These are phyloP conservation scores for Acholoe squamosa DNA, from an alignment of 2,888 invertebrate genomes.

Conservation along the genomic window DNA sequence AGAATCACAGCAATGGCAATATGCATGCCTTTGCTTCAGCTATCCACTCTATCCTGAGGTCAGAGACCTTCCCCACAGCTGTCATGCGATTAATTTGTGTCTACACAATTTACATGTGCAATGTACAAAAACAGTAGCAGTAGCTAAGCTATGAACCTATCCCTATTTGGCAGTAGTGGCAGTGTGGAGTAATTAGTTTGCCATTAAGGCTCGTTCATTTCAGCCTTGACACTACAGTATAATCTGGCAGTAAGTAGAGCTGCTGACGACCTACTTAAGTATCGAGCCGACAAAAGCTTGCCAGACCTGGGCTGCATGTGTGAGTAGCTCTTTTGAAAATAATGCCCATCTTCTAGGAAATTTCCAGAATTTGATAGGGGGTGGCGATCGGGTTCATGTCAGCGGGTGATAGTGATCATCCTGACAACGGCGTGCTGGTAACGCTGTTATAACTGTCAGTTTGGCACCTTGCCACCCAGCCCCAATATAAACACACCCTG, in stretches of 20 bases:
- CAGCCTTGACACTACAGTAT: neutral
- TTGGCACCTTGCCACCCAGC: neutral
- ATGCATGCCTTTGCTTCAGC: too few relatives aligned
- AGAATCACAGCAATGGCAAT: too few relatives aligned
- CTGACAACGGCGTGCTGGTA: neutral
- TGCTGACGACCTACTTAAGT: neutral
- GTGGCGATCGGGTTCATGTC: constrained; percentile 20
- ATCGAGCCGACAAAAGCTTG: neutral
- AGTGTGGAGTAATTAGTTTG: neutral
- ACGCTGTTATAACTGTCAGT: neutral
- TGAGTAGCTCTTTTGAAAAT: neutral
- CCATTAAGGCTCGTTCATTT: constrained; percentile 13
- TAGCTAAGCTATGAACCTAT: too few relatives aligned
- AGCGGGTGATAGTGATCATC: constrained; percentile 25
- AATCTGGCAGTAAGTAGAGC: neutral
- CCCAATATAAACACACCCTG: constrained; percentile 13
- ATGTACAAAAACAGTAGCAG: too few relatives aligned
- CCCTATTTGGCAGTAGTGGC: too few relatives aligned
- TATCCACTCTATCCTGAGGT: too few relatives aligned
- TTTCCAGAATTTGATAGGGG: neutral
- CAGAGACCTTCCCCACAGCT: too few relatives aligned
- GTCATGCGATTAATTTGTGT: too few relatives aligned
- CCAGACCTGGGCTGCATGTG: neutral
- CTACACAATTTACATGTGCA: too few relatives aligned
- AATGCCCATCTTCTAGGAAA: neutral